Base-by-base conservation (phyloP, 2,888 invertebrate genomes). In the Lissocephala sabroskyi region DNA sequence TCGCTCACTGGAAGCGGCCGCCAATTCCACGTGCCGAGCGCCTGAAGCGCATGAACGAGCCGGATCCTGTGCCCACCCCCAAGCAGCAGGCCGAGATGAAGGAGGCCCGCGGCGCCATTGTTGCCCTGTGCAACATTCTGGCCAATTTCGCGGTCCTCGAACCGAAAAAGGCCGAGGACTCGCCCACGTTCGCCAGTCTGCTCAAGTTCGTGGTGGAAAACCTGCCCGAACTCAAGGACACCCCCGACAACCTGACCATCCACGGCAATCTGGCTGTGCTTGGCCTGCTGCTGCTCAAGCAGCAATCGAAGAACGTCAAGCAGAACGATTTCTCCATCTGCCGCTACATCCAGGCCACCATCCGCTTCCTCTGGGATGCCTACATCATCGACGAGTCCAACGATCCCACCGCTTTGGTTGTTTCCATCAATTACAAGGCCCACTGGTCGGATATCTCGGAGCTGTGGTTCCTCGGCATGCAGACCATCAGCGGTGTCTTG, bases 401-500 rank as follows among this genome's bases (percentile, higher is more conserved):
- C 81, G 93, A 95, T 80, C 92, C 92, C 0, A 90, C 89, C 7
- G 91, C 92, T 43, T 85, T 96, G 51, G 94, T 95, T 1, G 93
- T 96, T 0, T 89, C 95, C 1, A 92, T 94, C 86, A 86, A 90
- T 2, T 96, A 96, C 83, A 94, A 95, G 79, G 92, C 93, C 80
- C 88, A 90, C 74, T 96, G 96, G 96, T 90, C 90, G 86, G 95
- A 96, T 82, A 88, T 96, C 51, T 92, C 92, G 81, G 96, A 96
- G 79, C 85, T 96, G 10, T 96, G 96, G 96, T 96, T 95, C 84
- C 86, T 96, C 54, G 96, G 96, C 16, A 95, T 96, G 94, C 96
- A 96, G 82, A 95, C 96, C 1, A 91, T 96, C 88, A 90, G 94
- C 75, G 90, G 91, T 26, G 90, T 95, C 0, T 84, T 96, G 32